Conservation (phyloP, 2,888 invertebrate species). For the Drosophila nr. perissopoda region DNA sequence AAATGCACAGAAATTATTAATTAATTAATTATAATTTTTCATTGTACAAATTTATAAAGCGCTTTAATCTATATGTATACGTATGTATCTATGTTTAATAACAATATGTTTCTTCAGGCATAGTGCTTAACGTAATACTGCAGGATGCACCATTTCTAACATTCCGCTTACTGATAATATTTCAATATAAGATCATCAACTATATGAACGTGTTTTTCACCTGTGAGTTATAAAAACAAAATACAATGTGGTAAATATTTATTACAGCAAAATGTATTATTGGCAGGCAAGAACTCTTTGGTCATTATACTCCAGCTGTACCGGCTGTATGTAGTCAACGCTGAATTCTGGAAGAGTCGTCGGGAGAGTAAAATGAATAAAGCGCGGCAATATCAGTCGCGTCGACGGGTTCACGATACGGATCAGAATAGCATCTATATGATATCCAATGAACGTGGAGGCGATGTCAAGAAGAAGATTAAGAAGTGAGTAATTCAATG, state of each 20-base stretch:
- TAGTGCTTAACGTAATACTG: slow-evolving; percentile 93
- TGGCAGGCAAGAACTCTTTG: slow-evolving; percentile 89
- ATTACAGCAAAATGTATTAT: background rate
- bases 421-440: slow-evolving; percentile 86
- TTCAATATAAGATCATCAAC: slow-evolving; percentile 94
- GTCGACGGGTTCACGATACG: slow-evolving; percentile 78
- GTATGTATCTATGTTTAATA: background rate
- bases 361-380: slow-evolving; percentile 80
- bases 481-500: slow-evolving; percentile 68
- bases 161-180: slow-evolving; percentile 93
- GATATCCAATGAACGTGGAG: slow-evolving; percentile 85
- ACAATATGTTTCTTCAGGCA: slow-evolving; percentile 84
- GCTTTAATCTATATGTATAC: background rate
- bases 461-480: slow-evolving; percentile 80
- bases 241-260: background rate
- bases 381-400: slow-evolving; percentile 74
- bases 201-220: slow-evolving; percentile 99
- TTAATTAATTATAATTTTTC: background rate
- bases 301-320: slow-evolving; percentile 95
- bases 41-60: background rate
- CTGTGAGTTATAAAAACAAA: slow-evolving; percentile 87
- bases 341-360: slow-evolving; percentile 87
- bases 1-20: background rate
- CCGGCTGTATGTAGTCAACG: slow-evolving; percentile 91
- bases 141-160: slow-evolving; percentile 95